phyloP scores from a whole-genome alignment of 2,113 vertebrate species.

The Ahaetulla prasina region DNA sequence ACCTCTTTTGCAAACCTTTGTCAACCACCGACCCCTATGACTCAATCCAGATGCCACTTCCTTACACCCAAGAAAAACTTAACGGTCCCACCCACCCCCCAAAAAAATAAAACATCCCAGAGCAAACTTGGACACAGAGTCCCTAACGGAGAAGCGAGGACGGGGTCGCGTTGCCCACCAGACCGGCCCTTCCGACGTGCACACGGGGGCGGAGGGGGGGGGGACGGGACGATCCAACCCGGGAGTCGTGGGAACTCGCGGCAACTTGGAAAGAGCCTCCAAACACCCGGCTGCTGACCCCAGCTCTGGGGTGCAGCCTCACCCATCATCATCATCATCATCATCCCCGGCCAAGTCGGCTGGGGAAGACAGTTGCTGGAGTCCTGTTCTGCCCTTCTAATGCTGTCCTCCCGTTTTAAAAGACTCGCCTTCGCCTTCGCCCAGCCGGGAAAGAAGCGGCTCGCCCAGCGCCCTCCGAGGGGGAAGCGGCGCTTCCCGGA shows the following conservation, averaged over 20 bases:
- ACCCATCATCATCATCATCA: no score
- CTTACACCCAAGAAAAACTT: background rate
- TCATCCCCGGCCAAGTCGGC: background rate
- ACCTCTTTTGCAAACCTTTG: background rate
- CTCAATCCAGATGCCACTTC: background rate
- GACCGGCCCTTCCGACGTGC: background rate
- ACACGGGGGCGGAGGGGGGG: background rate
- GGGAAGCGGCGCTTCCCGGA: background rate
- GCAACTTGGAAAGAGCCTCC: background rate
- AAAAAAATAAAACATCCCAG: background rate
- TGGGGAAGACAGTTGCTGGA: background rate
- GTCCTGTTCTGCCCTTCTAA: background rate
- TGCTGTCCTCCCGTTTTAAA: background rate
- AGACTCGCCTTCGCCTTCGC: background rate
- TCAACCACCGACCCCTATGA: background rate
- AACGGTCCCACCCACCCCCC: background rate
- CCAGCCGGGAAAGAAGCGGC: background rate
- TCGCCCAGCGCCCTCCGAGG: background rate
- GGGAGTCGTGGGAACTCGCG: background rate
- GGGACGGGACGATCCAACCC: background rate
- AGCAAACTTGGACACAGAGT: background rate
- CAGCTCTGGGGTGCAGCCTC: background rate
- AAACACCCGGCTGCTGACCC: background rate
- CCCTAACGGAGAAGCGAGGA: background rate
- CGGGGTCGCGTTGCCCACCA: background rate